Base-by-base conservation (phyloP, 2,113 vertebrate genomes). In the Corvus moneduloides region DNA sequence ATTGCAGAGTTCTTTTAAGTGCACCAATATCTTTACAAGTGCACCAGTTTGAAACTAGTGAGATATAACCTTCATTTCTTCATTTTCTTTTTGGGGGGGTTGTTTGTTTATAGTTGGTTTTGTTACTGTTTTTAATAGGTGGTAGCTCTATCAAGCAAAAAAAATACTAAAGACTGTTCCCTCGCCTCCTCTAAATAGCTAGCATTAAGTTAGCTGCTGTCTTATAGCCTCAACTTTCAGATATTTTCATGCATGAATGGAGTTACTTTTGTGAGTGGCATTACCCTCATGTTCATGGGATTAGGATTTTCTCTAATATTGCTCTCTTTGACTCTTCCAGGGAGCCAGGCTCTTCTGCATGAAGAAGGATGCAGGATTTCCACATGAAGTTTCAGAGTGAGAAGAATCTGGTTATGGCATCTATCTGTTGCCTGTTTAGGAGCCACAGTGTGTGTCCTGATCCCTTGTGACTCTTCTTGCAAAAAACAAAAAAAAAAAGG, bases 11-110 rank as follows among this genome's bases (percentile, higher is more conserved):
- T 75, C 24, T 96, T 62, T 56, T 30, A 54, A 61, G 39, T 39
- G 33, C 35, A 48, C 7, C 48, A 52, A 5, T 87, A 26, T 19
- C 8, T 62, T 59, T 87, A 35, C 13, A 86, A 86, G 18, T 55
- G 9, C 7, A 93, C 26, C 44, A 33, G 10, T 44, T 61, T 64
- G 56, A 87, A 69, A 77, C 28, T 5, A 35, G 48, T 67, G 95
- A 95, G 58, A 41, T 3, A 28, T 51, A 63, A 49, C 3, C 7
- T 71, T 62, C 37, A 37, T 64, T 72, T 79, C 20, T 61, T 87
- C 7, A 11, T 59, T 46, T 28, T 3, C 5, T 13, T 41, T 22
- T 15, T 8, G 10, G 2, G 7, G 3, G 0, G 1, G 30, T 17
- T 13, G 4, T 27, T 62, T 39, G 16, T 21, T 63, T 14, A 7